Base-by-base conservation (phyloP, 2,888 invertebrate species). In the Dryobota labecula region DNA sequence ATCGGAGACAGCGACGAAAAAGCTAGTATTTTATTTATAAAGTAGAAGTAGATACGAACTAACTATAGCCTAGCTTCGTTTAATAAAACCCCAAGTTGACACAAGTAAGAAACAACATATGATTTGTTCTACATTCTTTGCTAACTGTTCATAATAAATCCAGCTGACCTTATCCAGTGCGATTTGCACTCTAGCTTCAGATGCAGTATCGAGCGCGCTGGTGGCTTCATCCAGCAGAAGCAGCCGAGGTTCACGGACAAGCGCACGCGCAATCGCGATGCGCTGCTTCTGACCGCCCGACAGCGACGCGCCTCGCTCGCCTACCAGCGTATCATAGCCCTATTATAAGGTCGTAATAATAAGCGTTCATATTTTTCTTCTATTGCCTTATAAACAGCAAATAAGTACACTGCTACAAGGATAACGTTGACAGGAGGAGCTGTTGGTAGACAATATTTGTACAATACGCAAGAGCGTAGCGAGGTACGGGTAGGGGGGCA, bases 211-310 rank as follows among this genome's bases (percentile, higher is more conserved):
- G 43, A 97, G 93, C 1, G 97, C 97, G 6, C 91, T 91, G 95
- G 97, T 97, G 2, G 97, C 97, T 86, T 97, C 97, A 84, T 97
- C 97, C 33, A 96, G 87, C 2, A 97, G 88, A 13, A 97, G 92
- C 24, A 97, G 94, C 62, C 93, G 93, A 0, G 97, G 97, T 82
- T 97, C 94, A 38, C 97, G 91, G 20, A 97, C 91, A 18, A 97
- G 91, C 0, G 97, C 97, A 75, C 97, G 91, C 0, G 97, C 97
- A 66, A 97, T 97, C 9, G 97, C 97, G 68, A 97, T 97, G 67
- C 97, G 93, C 88, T 97, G 97, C 86, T 97, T 97, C 90, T 97
- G 97, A 2, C 97, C 97, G 11, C 97, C 97, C 27, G 97, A 97
- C 41, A 97, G 88, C 70, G 97, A 97, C 0, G 97, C 96, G 4